Evolutionary conservation across 2,797 vertebrate species (phyloP), one percentile per base, ranked within the genome.

Genomic region (Gallinago solitaria): DNA sequence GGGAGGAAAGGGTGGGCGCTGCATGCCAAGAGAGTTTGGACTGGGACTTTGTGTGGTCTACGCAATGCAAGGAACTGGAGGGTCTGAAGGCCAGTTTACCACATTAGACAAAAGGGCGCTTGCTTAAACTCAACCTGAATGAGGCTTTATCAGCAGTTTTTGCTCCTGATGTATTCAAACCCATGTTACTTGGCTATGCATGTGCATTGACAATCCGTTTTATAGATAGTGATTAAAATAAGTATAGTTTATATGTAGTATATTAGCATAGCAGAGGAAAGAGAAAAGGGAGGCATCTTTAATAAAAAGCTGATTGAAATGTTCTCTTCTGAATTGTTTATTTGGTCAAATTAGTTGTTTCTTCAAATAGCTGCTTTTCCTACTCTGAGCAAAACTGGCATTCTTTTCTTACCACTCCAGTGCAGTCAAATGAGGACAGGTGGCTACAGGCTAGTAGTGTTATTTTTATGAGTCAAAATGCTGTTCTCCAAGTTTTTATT

Each of bases 11-110:
- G 10, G 6, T 27, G 11, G 18, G 43, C 19, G 24, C n/a, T 78
- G 25, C 25, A 9, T 12, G 15, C 4, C 0, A 1, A 33, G 21
- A 18, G 17, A 4, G 2, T 37, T 61, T 73, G 59, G 17, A 3
- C 12, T 41, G 41, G 18, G 25, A 12, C 12, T 73, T 60, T 4
- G 2, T n/a, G 13, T 39, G 68, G 6, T 63, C 10, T 69, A 41
- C 65, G 45, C 32, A 59, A 23, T n/a, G 9, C 19, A 50, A 23
- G 16, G 20, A 16, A 41, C 43, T 76, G 47, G 14, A 37, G 47
- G 45, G 16, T 8, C 4, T 84, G 56, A 12, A 56, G 20, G 13
- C 6, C 60, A 88, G 23, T 0, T 59, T 57, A 51, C 14, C 24
- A 19, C 32, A 17, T 39, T 35, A 68, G 61, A 37, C 16, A 68